Base-by-base conservation (phyloP, 2,797 vertebrate genomes). In the Anguilla obscura region DNA sequence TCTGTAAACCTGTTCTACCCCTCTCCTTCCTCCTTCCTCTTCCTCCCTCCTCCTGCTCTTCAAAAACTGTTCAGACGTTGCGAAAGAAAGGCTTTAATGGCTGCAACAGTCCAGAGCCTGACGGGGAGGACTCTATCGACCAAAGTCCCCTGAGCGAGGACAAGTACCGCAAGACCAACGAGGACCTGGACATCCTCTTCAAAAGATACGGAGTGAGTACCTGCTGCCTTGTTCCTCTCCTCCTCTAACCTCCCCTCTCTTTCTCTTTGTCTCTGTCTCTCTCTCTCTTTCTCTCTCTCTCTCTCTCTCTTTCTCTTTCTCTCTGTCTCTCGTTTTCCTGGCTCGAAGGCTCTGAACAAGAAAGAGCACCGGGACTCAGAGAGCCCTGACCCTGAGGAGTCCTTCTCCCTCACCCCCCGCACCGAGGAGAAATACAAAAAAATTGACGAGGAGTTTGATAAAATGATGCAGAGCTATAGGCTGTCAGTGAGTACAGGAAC, bases 361-460 rank as follows among this genome's bases (percentile, higher is more conserved):
- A 99, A 99, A 97, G 96, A 97, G 96, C 98, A 99, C 96, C 97
- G 98, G 95, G 98, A 98, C 89, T 98, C 98, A 94, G 98, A 99
- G 96, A 99, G 98, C 96, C 98, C 98, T 9, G 98, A 98, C 94
- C 97, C 96, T 89, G 98, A 99, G 92, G 98, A 99, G 95, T 97
- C 97, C 93, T 98, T 98, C 97, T 97, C 98, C 84, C 96, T 99
- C 97, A 99, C 98, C 94, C 98, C 98, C 93, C 98, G 98, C 97
- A 99, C 98, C 94, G 97, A 99, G 92, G 98, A 99, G 97, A 99
- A 99, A 96, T 99, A 99, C 98, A 99, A 98, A 99, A 98, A 98
- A 97, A 99, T 99, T 98, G 98, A 99, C 97, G 98, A 99, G 97
- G 98, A 99, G 93, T 99, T 99, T 99, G 98, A 99, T 99, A 99